Conservation (phyloP, 2,113 vertebrate genomes). For the Spheniscus mendiculus region DNA sequence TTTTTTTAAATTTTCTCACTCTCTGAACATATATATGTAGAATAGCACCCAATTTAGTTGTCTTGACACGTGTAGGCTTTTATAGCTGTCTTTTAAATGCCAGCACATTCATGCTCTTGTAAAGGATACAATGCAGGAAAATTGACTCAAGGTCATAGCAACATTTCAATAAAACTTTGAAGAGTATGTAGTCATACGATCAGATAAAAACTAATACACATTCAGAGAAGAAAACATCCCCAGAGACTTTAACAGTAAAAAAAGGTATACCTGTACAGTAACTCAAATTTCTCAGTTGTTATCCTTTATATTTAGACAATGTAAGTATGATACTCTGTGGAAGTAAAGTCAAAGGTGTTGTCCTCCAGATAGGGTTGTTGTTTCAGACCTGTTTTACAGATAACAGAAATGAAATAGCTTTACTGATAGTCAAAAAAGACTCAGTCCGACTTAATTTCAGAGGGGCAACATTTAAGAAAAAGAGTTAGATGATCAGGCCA, state of each 20-base stretch:
- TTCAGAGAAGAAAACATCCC: background rate
- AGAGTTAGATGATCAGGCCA: background rate
- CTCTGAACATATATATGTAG: background rate
- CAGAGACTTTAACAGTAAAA: background rate
- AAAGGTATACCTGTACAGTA: background rate
- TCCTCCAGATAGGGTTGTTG: background rate
- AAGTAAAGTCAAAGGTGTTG: background rate
- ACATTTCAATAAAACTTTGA: background rate
- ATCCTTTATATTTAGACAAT: background rate
- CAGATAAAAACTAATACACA: background rate
- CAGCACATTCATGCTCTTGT: background rate
- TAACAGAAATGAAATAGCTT: background rate
- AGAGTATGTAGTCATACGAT: background rate
- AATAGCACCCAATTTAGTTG: background rate
- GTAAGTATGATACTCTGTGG: background rate
- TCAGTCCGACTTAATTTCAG: background rate
- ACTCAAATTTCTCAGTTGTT: background rate
- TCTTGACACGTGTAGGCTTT: background rate
- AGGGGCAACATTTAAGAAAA: background rate
- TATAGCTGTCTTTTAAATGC: background rate
- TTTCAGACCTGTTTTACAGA: background rate
- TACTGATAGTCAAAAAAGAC: background rate
- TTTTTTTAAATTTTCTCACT: background rate
- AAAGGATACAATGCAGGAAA: background rate
- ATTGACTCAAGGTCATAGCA: background rate